These are phyloP conservation scores for Cantharis lateralis DNA, from an alignment of 2,888 invertebrate species.

Conservation along the genomic window DNA sequence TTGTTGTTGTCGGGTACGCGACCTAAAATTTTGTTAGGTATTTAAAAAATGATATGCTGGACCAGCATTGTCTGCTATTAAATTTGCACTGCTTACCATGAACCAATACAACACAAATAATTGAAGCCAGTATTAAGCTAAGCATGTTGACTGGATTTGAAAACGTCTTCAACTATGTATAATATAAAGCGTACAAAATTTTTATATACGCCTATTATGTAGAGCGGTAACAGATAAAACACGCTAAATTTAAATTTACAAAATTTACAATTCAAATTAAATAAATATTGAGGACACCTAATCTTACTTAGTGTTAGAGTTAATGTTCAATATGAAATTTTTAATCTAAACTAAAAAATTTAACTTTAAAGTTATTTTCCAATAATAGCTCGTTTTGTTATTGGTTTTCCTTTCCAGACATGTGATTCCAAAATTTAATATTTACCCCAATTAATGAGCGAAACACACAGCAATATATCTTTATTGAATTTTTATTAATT, in stretches of 20 bases:
- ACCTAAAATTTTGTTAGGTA: too few relatives aligned
- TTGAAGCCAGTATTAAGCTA: not conserved
- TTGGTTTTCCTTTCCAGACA: too few relatives aligned
- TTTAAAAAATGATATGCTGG: too few relatives aligned
- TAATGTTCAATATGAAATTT: not conserved
- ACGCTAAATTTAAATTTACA: not conserved
- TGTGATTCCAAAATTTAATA: too few relatives aligned
- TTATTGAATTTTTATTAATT: too few relatives aligned
- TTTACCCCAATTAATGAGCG: too few relatives aligned
- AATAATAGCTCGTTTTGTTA: too few relatives aligned
- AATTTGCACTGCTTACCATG: not conserved
- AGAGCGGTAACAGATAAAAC: not conserved
- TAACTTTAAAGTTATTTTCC: too few relatives aligned
- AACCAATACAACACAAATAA: not conserved
- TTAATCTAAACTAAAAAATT: not conserved
- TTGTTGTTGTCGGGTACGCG: too few relatives aligned
- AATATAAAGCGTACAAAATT: not conserved
- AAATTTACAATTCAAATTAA: not conserved
- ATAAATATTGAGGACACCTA: not conserved
- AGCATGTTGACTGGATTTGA: not conserved
- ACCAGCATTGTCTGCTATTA: too few relatives aligned
- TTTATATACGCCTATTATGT: too few relatives aligned
- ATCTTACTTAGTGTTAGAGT: not conserved
- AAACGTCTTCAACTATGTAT: not conserved
- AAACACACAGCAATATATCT: too few relatives aligned